Evolutionary conservation across 2,113 vertebrate species (phyloP).

Genomic region (Anas platyrhynchos): DNA sequence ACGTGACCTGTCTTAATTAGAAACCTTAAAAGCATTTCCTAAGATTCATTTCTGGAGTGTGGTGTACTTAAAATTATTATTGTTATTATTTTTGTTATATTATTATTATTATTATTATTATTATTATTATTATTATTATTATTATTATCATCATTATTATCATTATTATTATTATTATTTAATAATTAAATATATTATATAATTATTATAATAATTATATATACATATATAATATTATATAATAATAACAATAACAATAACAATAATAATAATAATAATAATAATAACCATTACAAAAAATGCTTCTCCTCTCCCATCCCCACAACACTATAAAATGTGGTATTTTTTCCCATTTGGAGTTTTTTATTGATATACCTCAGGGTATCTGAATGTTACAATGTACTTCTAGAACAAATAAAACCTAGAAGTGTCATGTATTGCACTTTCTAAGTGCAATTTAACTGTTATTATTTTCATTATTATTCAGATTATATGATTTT

Average conservation of each 20-base stretch:
- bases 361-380: background rate
- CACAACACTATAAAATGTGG: background rate
- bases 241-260: background rate
- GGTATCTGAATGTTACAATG: background rate
- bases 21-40: background rate
- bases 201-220: no score
- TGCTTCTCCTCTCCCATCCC: background rate
- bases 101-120: no score
- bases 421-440: background rate
- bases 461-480: background rate
- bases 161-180: no score
- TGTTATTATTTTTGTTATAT: no score
- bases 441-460: background rate
- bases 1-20: background rate
- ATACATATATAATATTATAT: background rate
- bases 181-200: no score
- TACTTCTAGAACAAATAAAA: background rate
- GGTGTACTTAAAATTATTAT: background rate
- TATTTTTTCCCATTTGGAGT: background rate
- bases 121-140: no score
- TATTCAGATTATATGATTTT: background rate
- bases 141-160: no score
- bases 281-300: background rate
- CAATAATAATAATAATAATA: no score
- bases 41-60: background rate